A percentile compares a stretch with the other conserved stretches of the same genome.
Conservation (phyloP, 2,797 vertebrate species). For the Sternarchorhynchus goeldii region DNA sequence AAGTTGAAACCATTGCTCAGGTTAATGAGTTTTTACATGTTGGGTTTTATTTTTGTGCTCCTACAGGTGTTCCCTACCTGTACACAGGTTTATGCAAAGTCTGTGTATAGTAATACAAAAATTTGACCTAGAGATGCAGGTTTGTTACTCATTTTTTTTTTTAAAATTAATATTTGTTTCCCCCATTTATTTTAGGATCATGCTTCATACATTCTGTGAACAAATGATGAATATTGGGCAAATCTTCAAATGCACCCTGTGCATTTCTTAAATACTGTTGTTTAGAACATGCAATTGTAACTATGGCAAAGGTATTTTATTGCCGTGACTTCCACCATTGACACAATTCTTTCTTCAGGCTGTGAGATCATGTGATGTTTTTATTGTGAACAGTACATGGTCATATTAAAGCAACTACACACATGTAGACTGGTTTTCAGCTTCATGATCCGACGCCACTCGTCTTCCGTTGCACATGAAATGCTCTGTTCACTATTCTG, state of each 20-base stretch:
- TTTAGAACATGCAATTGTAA: background rate
- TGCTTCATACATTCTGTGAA: background rate
- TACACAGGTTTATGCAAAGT: background rate
- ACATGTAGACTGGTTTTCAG: background rate
- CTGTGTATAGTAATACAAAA: no score
- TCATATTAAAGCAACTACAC: slow-evolving; percentile 3
- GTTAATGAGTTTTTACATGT: background rate
- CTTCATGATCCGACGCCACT: background rate
- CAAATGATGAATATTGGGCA: background rate
- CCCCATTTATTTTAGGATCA: background rate
- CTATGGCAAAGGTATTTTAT: background rate
- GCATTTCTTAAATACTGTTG: background rate
- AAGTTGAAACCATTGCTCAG: background rate
- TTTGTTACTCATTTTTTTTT: no score
- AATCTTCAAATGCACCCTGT: background rate
- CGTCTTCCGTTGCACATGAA: background rate
- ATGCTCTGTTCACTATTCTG: background rate
- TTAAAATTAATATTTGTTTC: background rate
- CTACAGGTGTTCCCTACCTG: background rate
- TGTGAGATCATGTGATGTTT: slow-evolving; percentile 20
- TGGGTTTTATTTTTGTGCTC: background rate
- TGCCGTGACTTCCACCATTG: background rate
- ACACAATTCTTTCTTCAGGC: background rate
- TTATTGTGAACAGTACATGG: slow-evolving; percentile 19
- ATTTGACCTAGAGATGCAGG: no score